Base-by-base conservation (phyloP, 2,797 vertebrate genomes). In the Lepidocolaptes lacrymiger region DNA sequence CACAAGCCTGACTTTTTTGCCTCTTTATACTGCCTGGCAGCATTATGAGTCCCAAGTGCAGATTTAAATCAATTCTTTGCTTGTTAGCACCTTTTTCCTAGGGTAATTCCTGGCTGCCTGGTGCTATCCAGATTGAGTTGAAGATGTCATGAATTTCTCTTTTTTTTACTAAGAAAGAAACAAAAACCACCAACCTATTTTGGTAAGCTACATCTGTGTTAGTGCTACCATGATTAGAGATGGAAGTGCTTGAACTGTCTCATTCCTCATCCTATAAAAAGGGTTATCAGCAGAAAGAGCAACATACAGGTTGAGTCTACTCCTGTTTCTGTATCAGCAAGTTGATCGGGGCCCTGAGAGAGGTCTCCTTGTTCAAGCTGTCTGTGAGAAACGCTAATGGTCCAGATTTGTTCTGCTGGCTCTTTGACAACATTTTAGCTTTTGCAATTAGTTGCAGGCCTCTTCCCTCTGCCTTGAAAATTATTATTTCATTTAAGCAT, bases 301-400 rank as follows among this genome's bases (percentile, higher is more conserved):
- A 73, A 12, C 8, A 61, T 3, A 12, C 2, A 61, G 12, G 12
- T 46, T 49, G 22, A 36, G 24, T 16, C 71, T 2, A 23, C 7
- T 67, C 12, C 12, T 44, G 6, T 41, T 91, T 48, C 44, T 46
- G 16, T 73, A 32, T 10, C 36, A 67, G 7, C 23, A 32, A 11
- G 7, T 20, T 37, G 58, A 52, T 20, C 39, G 62, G 28, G 14
- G 8, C 39, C n/a, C 8, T 43, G 34, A 68, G 30, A 7, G 19
- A 55, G 12, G 8, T 41, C 37, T 7, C 72, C 18, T 56, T 68
- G 12, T 87, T 21, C 14, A 43, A 82, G 19, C 10, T 88, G 14
- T 10, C 63, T 55, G 11, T 68, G 43, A 88, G 32, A 64, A 79
- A n/a, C 0, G 0, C 2, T 44, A 28, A 46, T 0, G 1, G 58